Conservation (phyloP, 2,113 vertebrate species). For the Centropus unirufus region DNA sequence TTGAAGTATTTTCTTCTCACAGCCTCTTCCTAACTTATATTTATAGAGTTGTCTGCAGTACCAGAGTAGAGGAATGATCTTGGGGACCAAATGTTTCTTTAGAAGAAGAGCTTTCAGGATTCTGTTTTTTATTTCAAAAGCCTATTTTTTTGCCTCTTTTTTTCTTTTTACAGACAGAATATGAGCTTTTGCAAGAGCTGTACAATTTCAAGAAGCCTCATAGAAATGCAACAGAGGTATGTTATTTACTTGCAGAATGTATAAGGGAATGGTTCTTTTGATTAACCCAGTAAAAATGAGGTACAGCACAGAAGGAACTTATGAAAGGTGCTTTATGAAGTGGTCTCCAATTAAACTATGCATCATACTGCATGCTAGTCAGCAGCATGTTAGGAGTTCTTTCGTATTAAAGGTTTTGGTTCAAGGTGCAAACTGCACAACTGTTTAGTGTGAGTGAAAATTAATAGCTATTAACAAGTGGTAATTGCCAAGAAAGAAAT, state of each 20-base stretch:
- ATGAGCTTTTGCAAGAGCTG: conserved; percentile 86
- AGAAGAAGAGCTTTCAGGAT: background rate
- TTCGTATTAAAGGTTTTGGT: background rate
- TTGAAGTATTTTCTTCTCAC: background rate
- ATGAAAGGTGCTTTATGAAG: conserved; percentile 20
- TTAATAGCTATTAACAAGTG: background rate
- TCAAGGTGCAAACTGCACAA: background rate
- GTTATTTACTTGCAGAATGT: background rate
- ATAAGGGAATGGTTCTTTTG: background rate
- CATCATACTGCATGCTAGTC: background rate
- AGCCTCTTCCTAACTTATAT: background rate
- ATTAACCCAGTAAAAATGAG: background rate
- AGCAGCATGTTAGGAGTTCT: background rate
- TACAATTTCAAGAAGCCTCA: conserved; percentile 89
- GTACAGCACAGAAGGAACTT: background rate
- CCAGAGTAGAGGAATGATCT: background rate
- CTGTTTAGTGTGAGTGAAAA: background rate
- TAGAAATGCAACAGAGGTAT: conserved; percentile 81
- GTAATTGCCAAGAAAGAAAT: background rate
- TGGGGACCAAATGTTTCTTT: background rate
- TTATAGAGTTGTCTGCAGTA: background rate
- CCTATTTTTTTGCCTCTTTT: background rate
- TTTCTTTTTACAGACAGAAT: conserved; percentile 85
- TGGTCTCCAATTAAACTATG: background rate
- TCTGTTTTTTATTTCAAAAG: background rate